Percentiles rank a stretch among this genome's conserved stretches.
Evolutionary conservation across 2,797 vertebrate species (phyloP).

Genomic region (Siniperca undulata): DNA sequence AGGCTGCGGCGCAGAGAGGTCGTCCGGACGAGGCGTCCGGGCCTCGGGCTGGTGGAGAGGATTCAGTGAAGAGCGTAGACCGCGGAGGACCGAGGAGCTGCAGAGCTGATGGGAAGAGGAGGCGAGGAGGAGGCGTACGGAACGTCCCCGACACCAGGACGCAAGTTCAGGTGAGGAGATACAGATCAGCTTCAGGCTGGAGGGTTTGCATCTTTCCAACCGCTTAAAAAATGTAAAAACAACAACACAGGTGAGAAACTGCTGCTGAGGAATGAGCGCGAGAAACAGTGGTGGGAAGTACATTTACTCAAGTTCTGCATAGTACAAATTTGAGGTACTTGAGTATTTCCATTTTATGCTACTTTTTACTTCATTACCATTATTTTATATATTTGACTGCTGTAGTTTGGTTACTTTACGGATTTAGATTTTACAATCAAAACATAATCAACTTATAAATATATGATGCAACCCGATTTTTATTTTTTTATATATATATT

Average conservation of each 20-base stretch:
- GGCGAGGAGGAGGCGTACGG: neutral
- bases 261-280: no score
- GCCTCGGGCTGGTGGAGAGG: neutral
- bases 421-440: no score
- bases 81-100: neutral
- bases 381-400: no score
- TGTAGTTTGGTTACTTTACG: no score
- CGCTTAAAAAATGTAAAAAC: neutral
- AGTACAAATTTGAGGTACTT: neutral
- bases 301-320: neutral
- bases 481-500: no score
- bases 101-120: conserved; percentile 11
- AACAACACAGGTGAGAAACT: no score
- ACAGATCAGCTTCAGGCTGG: neutral
- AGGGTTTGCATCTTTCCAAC: neutral
- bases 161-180: conserved; percentile 72
- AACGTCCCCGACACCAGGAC: conserved; percentile 26
- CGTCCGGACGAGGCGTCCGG: neutral
- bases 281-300: neutral
- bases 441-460: no score
- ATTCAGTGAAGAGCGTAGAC: neutral
- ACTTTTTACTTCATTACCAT: no score
- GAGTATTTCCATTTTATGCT: neutral
- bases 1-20: neutral
- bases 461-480: no score